A percentile compares a stretch with the other conserved stretches of the same genome.
Evolutionary conservation across 2,797 vertebrate species (phyloP).

Genomic region (Malacoraja senta): DNA sequence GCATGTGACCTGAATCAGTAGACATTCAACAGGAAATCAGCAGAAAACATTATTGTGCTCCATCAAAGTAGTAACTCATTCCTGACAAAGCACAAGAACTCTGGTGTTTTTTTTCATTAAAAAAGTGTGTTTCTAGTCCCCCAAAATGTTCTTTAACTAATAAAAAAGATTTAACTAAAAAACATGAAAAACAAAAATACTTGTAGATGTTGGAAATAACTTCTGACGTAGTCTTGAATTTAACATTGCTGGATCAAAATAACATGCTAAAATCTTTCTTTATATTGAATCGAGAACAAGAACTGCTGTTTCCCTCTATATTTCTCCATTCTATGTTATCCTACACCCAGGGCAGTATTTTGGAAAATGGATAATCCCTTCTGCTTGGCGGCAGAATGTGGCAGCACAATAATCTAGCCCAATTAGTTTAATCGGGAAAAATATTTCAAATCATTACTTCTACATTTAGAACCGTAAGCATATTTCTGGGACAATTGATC

Average conservation of each 20-base stretch:
- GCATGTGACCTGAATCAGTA: too few relatives aligned
- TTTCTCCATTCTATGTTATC: not conserved
- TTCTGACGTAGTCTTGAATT: too few relatives aligned
- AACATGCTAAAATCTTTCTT: not conserved
- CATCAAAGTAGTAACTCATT: not conserved
- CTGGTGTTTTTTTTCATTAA: not conserved
- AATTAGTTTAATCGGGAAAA: not conserved
- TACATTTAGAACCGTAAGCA: too few relatives aligned
- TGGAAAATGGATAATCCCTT: not conserved
- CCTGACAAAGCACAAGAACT: not conserved
- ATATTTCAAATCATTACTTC: too few relatives aligned
- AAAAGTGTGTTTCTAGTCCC: not conserved
- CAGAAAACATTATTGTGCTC: too few relatives aligned
- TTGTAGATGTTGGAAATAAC: too few relatives aligned
- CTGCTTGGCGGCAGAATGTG: not conserved
- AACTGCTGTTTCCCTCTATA: not conserved
- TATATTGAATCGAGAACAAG: not conserved
- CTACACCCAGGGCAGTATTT: not conserved
- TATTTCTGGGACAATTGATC: too few relatives aligned
- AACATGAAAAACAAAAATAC: too few relatives aligned
- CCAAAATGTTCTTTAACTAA: too few relatives aligned
- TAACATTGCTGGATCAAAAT: too few relatives aligned
- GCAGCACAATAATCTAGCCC: not conserved
- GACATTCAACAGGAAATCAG: not conserved
- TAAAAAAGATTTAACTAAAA: too few relatives aligned